These are phyloP conservation scores for Psephotus haematonotus DNA, from an alignment of 2,113 vertebrate genomes.

Conservation along the genomic window DNA sequence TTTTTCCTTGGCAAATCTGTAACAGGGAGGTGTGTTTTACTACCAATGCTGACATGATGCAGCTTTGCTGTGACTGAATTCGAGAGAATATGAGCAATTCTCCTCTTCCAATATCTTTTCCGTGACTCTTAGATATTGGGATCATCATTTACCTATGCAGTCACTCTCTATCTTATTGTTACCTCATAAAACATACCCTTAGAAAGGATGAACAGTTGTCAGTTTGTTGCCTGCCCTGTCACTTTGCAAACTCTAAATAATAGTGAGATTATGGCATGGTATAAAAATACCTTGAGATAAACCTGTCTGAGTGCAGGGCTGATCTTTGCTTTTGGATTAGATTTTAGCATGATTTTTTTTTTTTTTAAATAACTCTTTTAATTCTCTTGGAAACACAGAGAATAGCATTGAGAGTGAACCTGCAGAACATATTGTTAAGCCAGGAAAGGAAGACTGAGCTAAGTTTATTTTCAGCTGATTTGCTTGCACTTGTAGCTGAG, in stretches of 20 bases:
- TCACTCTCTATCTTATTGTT: background rate
- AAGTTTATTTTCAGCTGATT: constrained; percentile 39
- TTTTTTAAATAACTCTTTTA: background rate
- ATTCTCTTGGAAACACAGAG: background rate
- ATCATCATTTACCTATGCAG: constrained; percentile 24
- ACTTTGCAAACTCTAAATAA: constrained; percentile 48
- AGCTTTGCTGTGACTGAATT: background rate
- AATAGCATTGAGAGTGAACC: background rate
- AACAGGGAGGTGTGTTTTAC: background rate
- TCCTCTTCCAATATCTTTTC: background rate
- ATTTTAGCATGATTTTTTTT: background rate
- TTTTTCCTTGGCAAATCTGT: background rate
- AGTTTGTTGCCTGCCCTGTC: background rate
- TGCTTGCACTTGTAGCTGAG: constrained; percentile 10
- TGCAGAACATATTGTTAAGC: background rate
- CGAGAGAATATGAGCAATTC: background rate
- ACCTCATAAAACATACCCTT: background rate
- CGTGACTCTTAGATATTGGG: background rate
- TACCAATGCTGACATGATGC: background rate
- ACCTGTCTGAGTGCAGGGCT: background rate
- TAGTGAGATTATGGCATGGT: background rate
- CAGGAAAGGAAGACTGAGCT: background rate
- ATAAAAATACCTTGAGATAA: constrained; percentile 17
- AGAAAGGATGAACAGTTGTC: constrained; percentile 28
- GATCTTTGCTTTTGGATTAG: constrained; percentile 31